phyloP scores from a whole-genome alignment of 2,113 vertebrate genomes.

The Rhabdornis inornatus region DNA sequence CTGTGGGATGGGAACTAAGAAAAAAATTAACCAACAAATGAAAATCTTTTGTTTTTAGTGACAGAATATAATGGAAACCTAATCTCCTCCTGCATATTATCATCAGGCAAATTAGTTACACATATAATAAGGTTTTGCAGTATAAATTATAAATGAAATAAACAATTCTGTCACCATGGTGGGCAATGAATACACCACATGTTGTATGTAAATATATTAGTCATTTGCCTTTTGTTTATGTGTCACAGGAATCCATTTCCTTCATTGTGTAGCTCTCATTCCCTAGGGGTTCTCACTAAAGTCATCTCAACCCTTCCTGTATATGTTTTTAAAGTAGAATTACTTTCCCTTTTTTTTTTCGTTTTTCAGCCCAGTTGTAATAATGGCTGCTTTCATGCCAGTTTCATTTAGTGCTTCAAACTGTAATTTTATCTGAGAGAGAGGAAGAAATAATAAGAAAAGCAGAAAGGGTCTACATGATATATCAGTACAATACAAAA shows the following conservation, averaged over 20 bases:
- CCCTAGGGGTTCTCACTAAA: slow-evolving; percentile 65
- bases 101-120: slow-evolving; percentile 81
- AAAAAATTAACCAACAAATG: slow-evolving; percentile 46
- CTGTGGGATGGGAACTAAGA: background rate
- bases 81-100: slow-evolving; percentile 73
- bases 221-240: slow-evolving; percentile 80
- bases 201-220: slow-evolving; percentile 83
- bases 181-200: slow-evolving; percentile 78
- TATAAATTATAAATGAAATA: slow-evolving; percentile 85
- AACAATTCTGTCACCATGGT: slow-evolving; percentile 77
- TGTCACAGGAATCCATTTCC: slow-evolving; percentile 76
- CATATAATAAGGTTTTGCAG: slow-evolving; percentile 80
- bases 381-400: slow-evolving; percentile 70
- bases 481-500: slow-evolving; percentile 68
- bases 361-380: slow-evolving; percentile 71
- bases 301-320: slow-evolving; percentile 61
- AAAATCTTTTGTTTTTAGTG: slow-evolving; percentile 75
- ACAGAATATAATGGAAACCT: slow-evolving; percentile 71
- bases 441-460: slow-evolving; percentile 30
- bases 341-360: slow-evolving; percentile 48
- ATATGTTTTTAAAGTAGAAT: slow-evolving; percentile 68
- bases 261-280: slow-evolving; percentile 69
- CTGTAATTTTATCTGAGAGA: slow-evolving; percentile 64
- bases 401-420: slow-evolving; percentile 71
- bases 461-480: slow-evolving; percentile 62